Evolutionary conservation across 2,797 vertebrate species (phyloP).

Genomic region (Odontamblyopus lacepedii): DNA sequence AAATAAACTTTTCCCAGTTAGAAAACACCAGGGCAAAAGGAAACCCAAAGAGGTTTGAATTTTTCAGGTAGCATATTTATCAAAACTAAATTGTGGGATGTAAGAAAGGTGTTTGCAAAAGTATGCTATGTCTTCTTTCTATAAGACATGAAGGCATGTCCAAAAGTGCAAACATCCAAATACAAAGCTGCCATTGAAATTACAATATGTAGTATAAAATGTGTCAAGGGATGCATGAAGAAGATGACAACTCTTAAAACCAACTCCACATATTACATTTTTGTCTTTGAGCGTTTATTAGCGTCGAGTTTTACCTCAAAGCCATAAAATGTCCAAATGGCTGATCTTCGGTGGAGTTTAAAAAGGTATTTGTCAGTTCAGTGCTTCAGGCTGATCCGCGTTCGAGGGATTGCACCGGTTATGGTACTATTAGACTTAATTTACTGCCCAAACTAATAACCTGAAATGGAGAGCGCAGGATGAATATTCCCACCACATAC

Average conservation of each 20-base stretch:
- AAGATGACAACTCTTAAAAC: neutral
- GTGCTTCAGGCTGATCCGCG: conserved; percentile 19
- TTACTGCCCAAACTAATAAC: conserved; percentile 61
- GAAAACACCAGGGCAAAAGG: no score
- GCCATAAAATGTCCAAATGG: conserved; percentile 19
- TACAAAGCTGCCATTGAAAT: no score
- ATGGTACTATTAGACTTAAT: conserved; percentile 56
- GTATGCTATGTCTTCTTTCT: no score
- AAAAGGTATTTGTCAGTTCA: conserved; percentile 34
- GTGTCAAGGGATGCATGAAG: neutral
- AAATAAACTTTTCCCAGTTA: no score
- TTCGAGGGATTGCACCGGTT: conserved; percentile 43
- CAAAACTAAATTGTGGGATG: no score
- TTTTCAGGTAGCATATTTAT: no score
- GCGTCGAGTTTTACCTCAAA: conserved; percentile 19
- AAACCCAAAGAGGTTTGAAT: no score
- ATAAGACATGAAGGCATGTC: no score
- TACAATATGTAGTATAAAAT: neutral
- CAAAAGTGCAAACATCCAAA: no score
- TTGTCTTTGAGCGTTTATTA: conserved; percentile 18
- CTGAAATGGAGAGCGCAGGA: conserved; percentile 45
- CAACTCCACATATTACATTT: conserved; percentile 2
- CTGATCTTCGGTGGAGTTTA: conserved; percentile 21
- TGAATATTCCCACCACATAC: conserved; percentile 27
- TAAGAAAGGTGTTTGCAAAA: no score